A percentile compares a stretch with the other conserved stretches of the same genome.
phyloP scores from a whole-genome alignment of 2,113 vertebrate genomes.

The Electrona antarctica region DNA sequence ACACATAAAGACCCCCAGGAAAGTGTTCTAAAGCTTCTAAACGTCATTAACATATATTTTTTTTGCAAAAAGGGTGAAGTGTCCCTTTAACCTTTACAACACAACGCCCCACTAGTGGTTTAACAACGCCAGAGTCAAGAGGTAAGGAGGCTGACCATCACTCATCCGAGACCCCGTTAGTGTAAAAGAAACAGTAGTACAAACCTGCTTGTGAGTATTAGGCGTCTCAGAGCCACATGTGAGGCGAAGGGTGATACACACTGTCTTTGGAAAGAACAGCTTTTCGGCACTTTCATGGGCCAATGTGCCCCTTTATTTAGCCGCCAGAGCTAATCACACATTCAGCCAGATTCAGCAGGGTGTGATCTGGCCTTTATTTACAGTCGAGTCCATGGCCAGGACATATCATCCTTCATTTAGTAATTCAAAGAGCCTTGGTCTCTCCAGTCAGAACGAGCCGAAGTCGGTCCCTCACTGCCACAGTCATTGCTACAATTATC shows the following conservation, averaged over 20 bases:
- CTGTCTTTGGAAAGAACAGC: conserved; percentile 47
- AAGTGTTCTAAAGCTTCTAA: too few relatives aligned
- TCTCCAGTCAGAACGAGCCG: conserved; percentile 11
- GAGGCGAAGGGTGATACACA: conserved; percentile 28
- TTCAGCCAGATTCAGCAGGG: conserved; percentile 53
- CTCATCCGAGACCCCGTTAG: conserved; percentile 35
- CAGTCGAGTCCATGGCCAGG: conserved; percentile 49
- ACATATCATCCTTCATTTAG: conserved; percentile 44
- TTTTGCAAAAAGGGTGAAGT: too few relatives aligned
- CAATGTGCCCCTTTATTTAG: conserved; percentile 51
- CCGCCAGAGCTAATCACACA: conserved; percentile 57
- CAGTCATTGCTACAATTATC: conserved; percentile 44
- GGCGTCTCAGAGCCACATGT: conserved; percentile 52
- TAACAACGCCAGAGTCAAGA: conserved; percentile 23
- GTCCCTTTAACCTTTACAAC: conserved; percentile 32
- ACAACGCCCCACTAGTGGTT: conserved; percentile 31
- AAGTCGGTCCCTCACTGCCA: conserved; percentile 42
- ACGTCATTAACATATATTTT: too few relatives aligned
- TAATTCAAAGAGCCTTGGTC: conserved; percentile 53
- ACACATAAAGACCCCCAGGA: too few relatives aligned
- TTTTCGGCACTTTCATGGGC: conserved; percentile 45
- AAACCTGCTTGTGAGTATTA: conserved; percentile 40
- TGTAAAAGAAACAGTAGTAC: conserved; percentile 56
- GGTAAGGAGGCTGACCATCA: conserved; percentile 46
- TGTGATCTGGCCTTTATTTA: conserved; percentile 66